phyloP scores from a whole-genome alignment of 2,888 invertebrate species.

The Stramonita haemastoma region DNA sequence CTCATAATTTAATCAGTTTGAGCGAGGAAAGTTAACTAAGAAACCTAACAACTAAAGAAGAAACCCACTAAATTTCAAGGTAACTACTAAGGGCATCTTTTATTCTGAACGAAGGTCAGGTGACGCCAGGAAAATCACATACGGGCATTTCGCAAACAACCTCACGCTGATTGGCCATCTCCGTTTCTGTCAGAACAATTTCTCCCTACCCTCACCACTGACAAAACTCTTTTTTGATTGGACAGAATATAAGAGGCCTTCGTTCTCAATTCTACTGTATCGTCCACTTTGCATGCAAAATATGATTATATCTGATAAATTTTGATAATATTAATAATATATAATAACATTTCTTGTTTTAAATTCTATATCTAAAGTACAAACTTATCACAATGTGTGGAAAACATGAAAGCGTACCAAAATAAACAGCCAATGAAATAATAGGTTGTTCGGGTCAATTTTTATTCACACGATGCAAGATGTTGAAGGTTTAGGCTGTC shows the following conservation, averaged over 20 bases:
- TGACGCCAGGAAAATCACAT: constrained; percentile 53
- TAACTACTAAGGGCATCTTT: constrained; percentile 37
- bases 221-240: constrained; percentile 46
- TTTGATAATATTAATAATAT: background rate
- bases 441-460: constrained; percentile 43
- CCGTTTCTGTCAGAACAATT: constrained; percentile 50
- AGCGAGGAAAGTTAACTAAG: background rate
- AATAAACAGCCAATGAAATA: constrained; percentile 45
- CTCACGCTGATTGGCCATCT: constrained; percentile 50
- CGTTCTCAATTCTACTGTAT: background rate
- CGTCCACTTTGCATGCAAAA: no score
- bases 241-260: constrained; percentile 11
- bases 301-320: background rate
- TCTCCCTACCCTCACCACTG: constrained; percentile 32
- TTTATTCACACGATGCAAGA: constrained; percentile 70
- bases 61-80: no score
- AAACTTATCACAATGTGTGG: background rate
- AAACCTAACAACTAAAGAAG: no score
- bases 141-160: constrained; percentile 50
- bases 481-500: constrained; percentile 70
- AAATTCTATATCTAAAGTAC: background rate
- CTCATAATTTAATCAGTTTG: background rate
- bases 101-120: constrained; percentile 42
- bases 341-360: background rate
- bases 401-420: background rate